Base-by-base conservation (phyloP, 2,888 invertebrate species). In the Amphipoea lucens region DNA sequence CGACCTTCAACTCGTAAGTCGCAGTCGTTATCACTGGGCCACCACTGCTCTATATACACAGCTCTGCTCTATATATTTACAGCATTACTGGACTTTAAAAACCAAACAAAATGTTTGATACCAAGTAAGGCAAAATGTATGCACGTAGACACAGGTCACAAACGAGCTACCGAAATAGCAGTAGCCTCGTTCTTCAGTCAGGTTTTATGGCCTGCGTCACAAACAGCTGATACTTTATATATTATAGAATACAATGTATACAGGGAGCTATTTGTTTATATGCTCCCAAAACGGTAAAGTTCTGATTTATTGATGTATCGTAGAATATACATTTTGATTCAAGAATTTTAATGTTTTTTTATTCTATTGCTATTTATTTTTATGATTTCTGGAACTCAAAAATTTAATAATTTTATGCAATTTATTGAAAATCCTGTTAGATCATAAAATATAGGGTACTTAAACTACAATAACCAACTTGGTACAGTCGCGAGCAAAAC, bases 181-280 rank as follows among this genome's bases (percentile, higher is more conserved):
- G n/a, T 36, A 77, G 40, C 67, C 77, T 40, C 42, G 45, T 72
- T 76, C 71, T 69, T 40, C 36, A 67, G 73, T 5, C 54, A 71
- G 71, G 48, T 68, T 82, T 83, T 77, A 82, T 83, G 29, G 63
- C n/a, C 23, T 1, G 60, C 72, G 78, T 74, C 72, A 62, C 29
- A 73, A 73, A 78, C 82, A 78, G 78, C 65, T 78, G 84, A 83
- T 81, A 4, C 14, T 23, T 42, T 45, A 81, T 29, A 29, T 40
- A 69, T 69, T 51, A 76, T 51, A 42, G 20, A 77, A 65, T 78
- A 17, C 51, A 73, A 70, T 62, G 42, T 63, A 23, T 60, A 12
- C 2, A 40, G 40, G 6, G 20, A 63, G n/a, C 17, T 62, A 67
- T 65, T 78, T 77, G 62, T 83, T 67, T 63, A 36, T 40, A 36